Base-by-base conservation (phyloP, 2,113 vertebrate genomes). In the Ciconia boyciana region DNA sequence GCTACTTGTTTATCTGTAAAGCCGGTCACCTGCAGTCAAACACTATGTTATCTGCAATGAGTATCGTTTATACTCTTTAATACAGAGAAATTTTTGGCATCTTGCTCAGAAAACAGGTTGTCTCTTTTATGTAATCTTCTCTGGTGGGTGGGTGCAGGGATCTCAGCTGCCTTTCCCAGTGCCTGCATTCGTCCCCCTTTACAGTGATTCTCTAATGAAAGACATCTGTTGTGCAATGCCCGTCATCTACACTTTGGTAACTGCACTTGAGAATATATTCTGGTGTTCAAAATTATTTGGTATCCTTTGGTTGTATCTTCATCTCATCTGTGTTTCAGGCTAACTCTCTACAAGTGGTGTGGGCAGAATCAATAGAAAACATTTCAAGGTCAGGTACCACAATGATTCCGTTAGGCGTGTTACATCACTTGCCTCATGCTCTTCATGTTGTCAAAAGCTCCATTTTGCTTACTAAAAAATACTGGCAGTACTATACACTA, bases 151-250 rank as follows among this genome's bases (percentile, higher is more conserved):
- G 78, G 8, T 49, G n/a, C 94, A 80, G 89, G 91, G 83, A 91
- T 96, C 94, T 95, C 94, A 91, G 91, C 75, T 93, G 96, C 78
- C 69, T 96, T 89, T 85, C 54, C 81, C 66, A 46, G 70, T 1
- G 83, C 83, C 49, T 91, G 83, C 57, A 25, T 96, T 95, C 10
- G 0, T 94, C 75, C 91, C 82, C 46, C 75, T 96, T 94, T 94
- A 46, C 89, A 96, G 70, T 60, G 74, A 78, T 95, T 94, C 71
- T 95, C 93, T 96, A 70, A 96, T 93, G 87, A 94, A 89, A 90
- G 87, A 51, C 93, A 96, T 96, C 94, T 94, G 93, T 91, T 95
- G 68, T 94, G 87, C 93, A 94, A 80, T 83, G 75, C 64, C 68
- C 34, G 3, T 93, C 90, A 89, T 89, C 58, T 86, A 62, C 48